Evolutionary conservation across 1,140 invertebrate species (phyloP).

Genomic region (Ceratina japonica): DNA sequence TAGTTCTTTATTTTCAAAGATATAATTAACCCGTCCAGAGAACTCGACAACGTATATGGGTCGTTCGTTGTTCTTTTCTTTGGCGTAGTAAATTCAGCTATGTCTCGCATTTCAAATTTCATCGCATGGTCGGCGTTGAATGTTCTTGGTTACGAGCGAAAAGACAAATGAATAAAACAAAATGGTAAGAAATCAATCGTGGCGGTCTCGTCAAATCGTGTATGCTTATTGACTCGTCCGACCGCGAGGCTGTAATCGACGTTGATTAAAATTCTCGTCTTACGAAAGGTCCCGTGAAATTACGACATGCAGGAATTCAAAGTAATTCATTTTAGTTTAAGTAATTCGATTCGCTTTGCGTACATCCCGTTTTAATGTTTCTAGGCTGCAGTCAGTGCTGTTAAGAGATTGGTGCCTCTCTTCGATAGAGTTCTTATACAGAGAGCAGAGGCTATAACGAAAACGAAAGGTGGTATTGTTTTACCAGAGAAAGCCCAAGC

Average conservation of each 20-base stretch:
- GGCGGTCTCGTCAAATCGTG: too few relatives aligned
- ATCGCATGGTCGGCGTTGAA: not conserved
- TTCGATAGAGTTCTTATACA: constrained; percentile 98
- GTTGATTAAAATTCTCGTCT: not conserved
- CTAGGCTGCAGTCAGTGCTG: constrained; percentile 72
- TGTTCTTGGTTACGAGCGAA: not conserved
- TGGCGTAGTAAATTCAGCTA: not conserved
- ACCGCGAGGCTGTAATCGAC: not conserved
- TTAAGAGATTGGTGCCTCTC: constrained; percentile 93
- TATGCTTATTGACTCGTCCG: not conserved
- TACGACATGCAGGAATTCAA: constrained; percentile 25
- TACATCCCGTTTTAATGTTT: constrained; percentile 6
- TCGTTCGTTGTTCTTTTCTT: not conserved
- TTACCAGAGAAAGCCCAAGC: constrained; percentile 97
- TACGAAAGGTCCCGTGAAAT: not conserved
- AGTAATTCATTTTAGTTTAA: constrained; percentile 21
- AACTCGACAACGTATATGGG: not conserved
- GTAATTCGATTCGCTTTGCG: not conserved
- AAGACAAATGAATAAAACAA: constrained; percentile 24
- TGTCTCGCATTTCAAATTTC: not conserved
- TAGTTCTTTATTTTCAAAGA: not conserved
- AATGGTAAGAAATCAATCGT: not conserved
- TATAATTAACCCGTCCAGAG: not conserved
- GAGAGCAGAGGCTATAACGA: constrained; percentile 94
- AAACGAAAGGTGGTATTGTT: constrained; percentile 98